These are phyloP conservation scores for Leptobrachium leishanense DNA, from an alignment of 2,113 vertebrate genomes.

Conservation along the genomic window DNA sequence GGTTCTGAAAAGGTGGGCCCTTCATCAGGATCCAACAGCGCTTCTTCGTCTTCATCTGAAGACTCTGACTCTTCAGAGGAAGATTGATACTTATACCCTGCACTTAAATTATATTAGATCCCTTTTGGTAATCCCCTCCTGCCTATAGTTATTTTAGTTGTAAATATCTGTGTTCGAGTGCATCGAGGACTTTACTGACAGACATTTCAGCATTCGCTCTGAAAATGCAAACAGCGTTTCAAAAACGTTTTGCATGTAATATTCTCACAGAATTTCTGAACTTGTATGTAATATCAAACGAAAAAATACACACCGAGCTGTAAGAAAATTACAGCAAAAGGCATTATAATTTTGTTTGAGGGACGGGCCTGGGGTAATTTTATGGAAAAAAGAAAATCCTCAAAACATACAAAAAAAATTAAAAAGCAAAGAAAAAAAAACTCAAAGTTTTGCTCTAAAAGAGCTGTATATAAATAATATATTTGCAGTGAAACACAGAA, in stretches of 20 bases:
- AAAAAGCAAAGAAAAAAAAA: slow-evolving; percentile 23
- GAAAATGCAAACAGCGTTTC: slow-evolving; percentile 92
- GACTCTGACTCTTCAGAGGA: slow-evolving; percentile 92
- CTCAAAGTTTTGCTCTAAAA: slow-evolving; percentile 81
- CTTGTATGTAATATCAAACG: slow-evolving; percentile 84
- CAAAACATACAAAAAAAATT: slow-evolving; percentile 53
- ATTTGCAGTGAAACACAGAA: slow-evolving; percentile 93
- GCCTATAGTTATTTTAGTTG: slow-evolving; percentile 80
- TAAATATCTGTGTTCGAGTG: slow-evolving; percentile 97
- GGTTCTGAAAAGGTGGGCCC: slow-evolving; percentile 90
- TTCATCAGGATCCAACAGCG: slow-evolving; percentile 87
- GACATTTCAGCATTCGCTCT: slow-evolving; percentile 94
- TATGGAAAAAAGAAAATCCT: slow-evolving; percentile 71
- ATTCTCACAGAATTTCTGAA: slow-evolving; percentile 89
- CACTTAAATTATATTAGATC: slow-evolving; percentile 86
- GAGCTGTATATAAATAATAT: slow-evolving; percentile 99
- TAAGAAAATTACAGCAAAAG: slow-evolving; percentile 90
- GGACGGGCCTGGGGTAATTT: slow-evolving; percentile 84
- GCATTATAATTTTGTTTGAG: slow-evolving; percentile 97
- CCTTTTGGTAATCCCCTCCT: slow-evolving; percentile 78
- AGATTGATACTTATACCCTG: slow-evolving; percentile 84
- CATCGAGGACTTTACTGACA: slow-evolving; percentile 88
- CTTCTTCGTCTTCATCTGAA: slow-evolving; percentile 73
- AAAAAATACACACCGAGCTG: slow-evolving; percentile 77
- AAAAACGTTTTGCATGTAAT: slow-evolving; percentile 97